Evolutionary conservation across 2,888 invertebrate genomes (phyloP).

Genomic region (Quadroppia sp.): DNA sequence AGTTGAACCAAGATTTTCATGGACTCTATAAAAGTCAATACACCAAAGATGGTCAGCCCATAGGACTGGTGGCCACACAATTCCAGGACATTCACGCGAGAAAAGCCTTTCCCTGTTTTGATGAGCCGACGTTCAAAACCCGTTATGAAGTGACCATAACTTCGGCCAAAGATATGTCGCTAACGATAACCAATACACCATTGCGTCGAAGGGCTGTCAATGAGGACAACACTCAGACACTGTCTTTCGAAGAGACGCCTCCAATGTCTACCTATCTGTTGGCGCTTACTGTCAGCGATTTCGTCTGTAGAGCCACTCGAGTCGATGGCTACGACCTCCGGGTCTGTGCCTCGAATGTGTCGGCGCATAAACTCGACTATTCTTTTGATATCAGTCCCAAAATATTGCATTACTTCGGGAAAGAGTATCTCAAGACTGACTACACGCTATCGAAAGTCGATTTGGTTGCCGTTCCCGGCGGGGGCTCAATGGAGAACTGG

Average conservation of each 20-base stretch:
- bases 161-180: not conserved
- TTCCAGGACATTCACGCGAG: constrained; percentile 41
- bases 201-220: too few relatives aligned
- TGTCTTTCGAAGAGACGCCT: constrained; percentile 53
- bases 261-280: constrained; percentile 87
- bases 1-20: constrained; percentile 31
- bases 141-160: constrained; percentile 29
- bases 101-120: constrained; percentile 44
- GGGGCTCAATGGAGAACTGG: constrained; percentile 92
- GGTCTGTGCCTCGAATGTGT: constrained; percentile 69
- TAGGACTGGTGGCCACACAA: constrained; percentile 47
- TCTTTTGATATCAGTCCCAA: constrained; percentile 71
- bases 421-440: constrained; percentile 68
- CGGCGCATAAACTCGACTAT: constrained; percentile 64
- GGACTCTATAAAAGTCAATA: constrained; percentile 86
- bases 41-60: constrained; percentile 63
- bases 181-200: constrained; percentile 42
- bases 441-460: constrained; percentile 87
- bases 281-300: constrained; percentile 79
- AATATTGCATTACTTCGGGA: constrained; percentile 60
- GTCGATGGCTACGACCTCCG: constrained; percentile 48
- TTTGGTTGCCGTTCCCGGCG: constrained; percentile 78
- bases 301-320: constrained; percentile 55
- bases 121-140: constrained; percentile 43
- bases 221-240: constrained; percentile 17